Conservation (phyloP, 2,888 invertebrate species). For the Cotesia congregata region DNA sequence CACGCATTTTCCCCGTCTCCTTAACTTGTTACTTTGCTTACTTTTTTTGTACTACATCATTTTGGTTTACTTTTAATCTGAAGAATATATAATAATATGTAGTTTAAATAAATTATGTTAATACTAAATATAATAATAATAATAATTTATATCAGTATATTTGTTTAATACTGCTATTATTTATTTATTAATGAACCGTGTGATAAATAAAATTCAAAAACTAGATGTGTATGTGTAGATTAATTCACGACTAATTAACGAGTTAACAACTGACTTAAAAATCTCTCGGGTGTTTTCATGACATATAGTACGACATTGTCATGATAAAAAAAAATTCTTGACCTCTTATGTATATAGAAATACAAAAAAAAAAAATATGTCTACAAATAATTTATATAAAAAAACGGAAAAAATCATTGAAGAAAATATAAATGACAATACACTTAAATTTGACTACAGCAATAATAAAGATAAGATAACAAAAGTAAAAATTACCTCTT, state of each 20-base stretch:
- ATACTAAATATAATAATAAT: conserved; percentile 1
- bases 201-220: neutral
- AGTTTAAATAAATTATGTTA: conserved; percentile 1
- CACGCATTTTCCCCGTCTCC: conserved; percentile 58
- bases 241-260: neutral
- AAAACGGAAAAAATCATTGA: neutral
- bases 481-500: conserved; percentile 54
- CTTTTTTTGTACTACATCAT: conserved; percentile 42
- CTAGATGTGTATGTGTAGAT: neutral
- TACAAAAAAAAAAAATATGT: conserved; percentile 19
- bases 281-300: conserved; percentile 19
- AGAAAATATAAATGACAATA: neutral
- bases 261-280: conserved; percentile 27
- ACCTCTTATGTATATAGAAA: conserved; percentile 29
- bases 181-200: neutral
- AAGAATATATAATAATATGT: neutral
- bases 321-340: conserved; percentile 29
- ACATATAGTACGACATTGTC: conserved; percentile 29
- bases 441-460: neutral
- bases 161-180: neutral
- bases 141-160: neutral
- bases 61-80: conserved; percentile 42
- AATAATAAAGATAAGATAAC: neutral
- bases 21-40: conserved; percentile 34
- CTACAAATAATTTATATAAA: conserved; percentile 26